Base-by-base conservation (phyloP, 2,888 invertebrate genomes). In the Apantesis nais region DNA sequence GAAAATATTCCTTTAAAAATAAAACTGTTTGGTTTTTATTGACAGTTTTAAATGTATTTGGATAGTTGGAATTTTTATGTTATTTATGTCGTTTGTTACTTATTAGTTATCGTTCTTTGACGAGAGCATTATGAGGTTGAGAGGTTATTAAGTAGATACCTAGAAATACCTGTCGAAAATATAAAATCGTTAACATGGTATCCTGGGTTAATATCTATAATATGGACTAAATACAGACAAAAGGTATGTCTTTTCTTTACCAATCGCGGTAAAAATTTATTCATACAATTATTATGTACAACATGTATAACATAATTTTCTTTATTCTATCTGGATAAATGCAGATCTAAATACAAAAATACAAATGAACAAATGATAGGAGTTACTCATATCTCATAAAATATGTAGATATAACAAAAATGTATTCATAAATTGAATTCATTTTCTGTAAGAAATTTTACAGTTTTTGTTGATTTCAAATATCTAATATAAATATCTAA, bases 81-180 rank as follows among this genome's bases (percentile, higher is more conserved):
- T 74, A 25, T 60, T 73, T 69, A 69, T 71, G n/a, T 69, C 62
- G 75, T 72, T 71, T 63, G 73, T 63, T 60, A 16, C 25, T 37
- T 55, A 52, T 22, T 12, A 66, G 58, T 71, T 73, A 25, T 29
- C 9, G 19, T 61, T 8, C 19, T 3, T 37, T 37, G 34, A 7
- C 22, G 34, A 34, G 19, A 61, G 29, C 29, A 16, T 29, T 0
- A 1, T 19, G 29, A 25, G 11, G 29, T 1, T 14, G 7, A 29
- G 7, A 22, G 19, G 16, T 58, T 58, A 0, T 14, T 25, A 58
- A 58, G 29, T 25, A 16, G 14, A 58, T 58, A 58, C 25, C 1
- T 1, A 29, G 14, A 58, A 5, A 16, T 29, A 58, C 4, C 29
- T 25, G 58, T 1, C 22, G 25, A 48, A 22, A 0, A 48, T 48